phyloP scores from a whole-genome alignment of 1,140 invertebrate genomes.

The Colletes gigas region DNA sequence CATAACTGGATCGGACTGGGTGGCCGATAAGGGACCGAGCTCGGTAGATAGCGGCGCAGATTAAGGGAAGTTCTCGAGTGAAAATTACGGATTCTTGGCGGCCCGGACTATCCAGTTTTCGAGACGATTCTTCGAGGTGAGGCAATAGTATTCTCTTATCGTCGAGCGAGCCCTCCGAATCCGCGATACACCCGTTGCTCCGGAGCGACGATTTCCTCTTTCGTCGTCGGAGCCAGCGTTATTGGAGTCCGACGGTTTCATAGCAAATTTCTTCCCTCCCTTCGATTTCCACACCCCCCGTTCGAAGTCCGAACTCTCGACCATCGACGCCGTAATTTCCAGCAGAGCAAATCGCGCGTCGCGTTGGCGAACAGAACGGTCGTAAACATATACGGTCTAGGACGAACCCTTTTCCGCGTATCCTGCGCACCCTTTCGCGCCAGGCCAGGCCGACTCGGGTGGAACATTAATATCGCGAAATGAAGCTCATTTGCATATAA shows the following conservation, averaged over 20 bases:
- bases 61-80: constrained; percentile 45
- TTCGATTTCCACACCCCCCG: neutral
- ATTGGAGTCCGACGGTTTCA: neutral
- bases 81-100: constrained; percentile 48
- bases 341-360: constrained; percentile 38
- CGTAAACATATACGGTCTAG: constrained; percentile 75
- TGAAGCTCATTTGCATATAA: constrained; percentile 94
- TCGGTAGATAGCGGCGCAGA: constrained; percentile 34
- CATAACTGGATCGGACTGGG: constrained; percentile 35
- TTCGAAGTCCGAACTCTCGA: neutral
- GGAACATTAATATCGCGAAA: constrained; percentile 93
- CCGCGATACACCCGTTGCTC: too few relatives aligned
- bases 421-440: constrained; percentile 76
- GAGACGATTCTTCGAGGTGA: neutral
- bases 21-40: constrained; percentile 21
- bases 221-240: neutral
- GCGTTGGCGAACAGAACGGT: constrained; percentile 65
- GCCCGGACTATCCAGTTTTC: constrained; percentile 14
- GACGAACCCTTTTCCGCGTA: constrained; percentile 78
- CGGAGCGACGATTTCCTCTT: neutral
- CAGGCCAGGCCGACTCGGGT: constrained; percentile 80
- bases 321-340: constrained; percentile 51
- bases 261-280: neutral
- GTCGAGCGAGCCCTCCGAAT: too few relatives aligned
- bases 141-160: neutral